These are phyloP conservation scores for Drosophila nigrodunni DNA, from an alignment of 1,140 invertebrate genomes.

Conservation along the genomic window DNA sequence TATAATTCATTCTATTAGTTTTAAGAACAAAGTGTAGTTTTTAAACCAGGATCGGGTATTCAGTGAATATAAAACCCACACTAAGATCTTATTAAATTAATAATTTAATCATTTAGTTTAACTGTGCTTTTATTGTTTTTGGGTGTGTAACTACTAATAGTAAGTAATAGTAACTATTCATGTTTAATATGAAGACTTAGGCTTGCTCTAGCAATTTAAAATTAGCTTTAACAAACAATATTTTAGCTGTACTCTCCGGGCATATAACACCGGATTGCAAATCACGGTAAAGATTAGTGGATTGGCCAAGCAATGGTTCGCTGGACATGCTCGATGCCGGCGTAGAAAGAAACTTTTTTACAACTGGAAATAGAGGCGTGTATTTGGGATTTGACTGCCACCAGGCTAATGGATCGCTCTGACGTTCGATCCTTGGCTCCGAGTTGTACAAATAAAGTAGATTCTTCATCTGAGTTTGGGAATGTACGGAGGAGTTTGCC, in stretches of 20 bases:
- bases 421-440: slow-evolving; percentile 57
- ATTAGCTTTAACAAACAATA: slow-evolving; percentile 60
- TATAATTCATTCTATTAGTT: slow-evolving; percentile 23
- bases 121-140: not conserved
- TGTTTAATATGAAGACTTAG: not conserved
- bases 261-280: slow-evolving; percentile 36
- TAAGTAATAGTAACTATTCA: not conserved
- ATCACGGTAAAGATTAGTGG: slow-evolving; percentile 46
- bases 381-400: slow-evolving; percentile 62
- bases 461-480: slow-evolving; percentile 59
- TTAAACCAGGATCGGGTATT: not conserved
- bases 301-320: slow-evolving; percentile 42
- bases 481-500: not conserved
- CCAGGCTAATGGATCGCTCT: slow-evolving; percentile 54
- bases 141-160: not conserved
- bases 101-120: not conserved
- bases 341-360: slow-evolving; percentile 41
- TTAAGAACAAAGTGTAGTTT: slow-evolving; percentile 43
- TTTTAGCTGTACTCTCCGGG: slow-evolving; percentile 53
- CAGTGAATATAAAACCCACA: no score
- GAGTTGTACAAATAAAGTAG: slow-evolving; percentile 64
- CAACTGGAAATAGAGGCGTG: slow-evolving; percentile 44
- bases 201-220: slow-evolving; percentile 17
- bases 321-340: slow-evolving; percentile 48
- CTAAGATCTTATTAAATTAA: no score